These are phyloP conservation scores for Aldabrachelys gigantea DNA, from an alignment of 2,113 vertebrate genomes.

Conservation along the genomic window DNA sequence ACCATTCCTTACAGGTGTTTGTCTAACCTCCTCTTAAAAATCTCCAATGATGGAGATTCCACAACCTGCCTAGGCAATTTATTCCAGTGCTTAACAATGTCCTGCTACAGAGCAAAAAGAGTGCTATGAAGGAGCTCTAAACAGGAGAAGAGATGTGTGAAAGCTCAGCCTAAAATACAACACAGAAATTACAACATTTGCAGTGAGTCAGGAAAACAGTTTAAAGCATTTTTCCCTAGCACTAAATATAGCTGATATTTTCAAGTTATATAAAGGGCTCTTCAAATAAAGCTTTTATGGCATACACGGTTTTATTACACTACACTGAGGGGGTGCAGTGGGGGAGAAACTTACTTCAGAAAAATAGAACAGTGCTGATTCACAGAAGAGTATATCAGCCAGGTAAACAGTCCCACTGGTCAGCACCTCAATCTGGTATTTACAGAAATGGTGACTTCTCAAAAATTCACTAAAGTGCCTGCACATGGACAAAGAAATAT, in stretches of 20 bases:
- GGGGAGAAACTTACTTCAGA: slow-evolving; percentile 90
- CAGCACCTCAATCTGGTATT: slow-evolving; percentile 99
- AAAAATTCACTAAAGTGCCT: slow-evolving; percentile 99
- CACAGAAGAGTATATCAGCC: slow-evolving; percentile 98
- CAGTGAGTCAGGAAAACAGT: background rate
- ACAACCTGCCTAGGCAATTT: too few species aligned
- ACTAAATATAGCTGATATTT: background rate
- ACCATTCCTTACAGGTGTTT: too few species aligned
- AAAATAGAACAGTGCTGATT: slow-evolving; percentile 99
- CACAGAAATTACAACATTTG: background rate
- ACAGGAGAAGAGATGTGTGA: background rate
- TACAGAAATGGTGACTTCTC: slow-evolving; percentile 98
- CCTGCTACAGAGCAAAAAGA: background rate
- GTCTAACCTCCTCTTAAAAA: too few species aligned
- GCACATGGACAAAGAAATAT: slow-evolving; percentile 35
- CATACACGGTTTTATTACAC: background rate
- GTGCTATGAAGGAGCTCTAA: background rate
- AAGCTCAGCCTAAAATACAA: background rate
- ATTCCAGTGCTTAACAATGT: background rate
- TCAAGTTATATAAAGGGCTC: background rate
- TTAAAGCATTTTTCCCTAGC: background rate
- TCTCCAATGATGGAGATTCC: too few species aligned
- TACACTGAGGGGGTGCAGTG: background rate
- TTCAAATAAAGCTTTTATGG: background rate
- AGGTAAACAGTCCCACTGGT: slow-evolving; percentile 98